Evolutionary conservation across 2,113 vertebrate species (phyloP).

Genomic region (Gallinago jamesoni): DNA sequence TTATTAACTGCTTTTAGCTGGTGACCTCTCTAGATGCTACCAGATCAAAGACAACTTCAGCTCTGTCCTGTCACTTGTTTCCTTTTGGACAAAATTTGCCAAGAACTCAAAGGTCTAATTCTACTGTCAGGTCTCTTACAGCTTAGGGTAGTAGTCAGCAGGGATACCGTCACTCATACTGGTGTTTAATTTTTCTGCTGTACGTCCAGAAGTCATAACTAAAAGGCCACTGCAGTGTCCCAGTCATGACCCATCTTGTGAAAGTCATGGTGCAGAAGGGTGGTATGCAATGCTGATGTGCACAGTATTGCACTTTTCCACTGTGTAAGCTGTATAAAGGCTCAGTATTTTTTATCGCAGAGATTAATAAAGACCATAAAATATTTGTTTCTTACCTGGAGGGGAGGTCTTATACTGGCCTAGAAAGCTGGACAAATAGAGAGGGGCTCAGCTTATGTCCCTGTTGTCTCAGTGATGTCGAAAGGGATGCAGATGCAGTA

Average conservation of each 20-base stretch:
- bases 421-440: neutral
- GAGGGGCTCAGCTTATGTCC: neutral
- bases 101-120: neutral
- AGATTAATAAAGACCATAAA: neutral
- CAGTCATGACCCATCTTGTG: neutral
- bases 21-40: neutral
- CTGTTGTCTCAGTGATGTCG: accelerated
- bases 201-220: neutral
- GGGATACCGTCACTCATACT: neutral
- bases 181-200: neutral
- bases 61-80: neutral
- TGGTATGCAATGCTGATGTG: neutral
- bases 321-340: neutral
- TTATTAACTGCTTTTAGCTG: neutral
- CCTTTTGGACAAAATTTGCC: neutral
- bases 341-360: neutral
- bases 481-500: neutral
- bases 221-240: neutral
- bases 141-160: neutral
- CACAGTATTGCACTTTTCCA: neutral
- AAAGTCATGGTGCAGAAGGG: neutral
- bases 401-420: neutral
- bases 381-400: neutral
- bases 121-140: neutral
- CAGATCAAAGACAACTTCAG: neutral